phyloP scores from a whole-genome alignment of 2,113 vertebrate genomes.

The Paralichthys olivaceus region DNA sequence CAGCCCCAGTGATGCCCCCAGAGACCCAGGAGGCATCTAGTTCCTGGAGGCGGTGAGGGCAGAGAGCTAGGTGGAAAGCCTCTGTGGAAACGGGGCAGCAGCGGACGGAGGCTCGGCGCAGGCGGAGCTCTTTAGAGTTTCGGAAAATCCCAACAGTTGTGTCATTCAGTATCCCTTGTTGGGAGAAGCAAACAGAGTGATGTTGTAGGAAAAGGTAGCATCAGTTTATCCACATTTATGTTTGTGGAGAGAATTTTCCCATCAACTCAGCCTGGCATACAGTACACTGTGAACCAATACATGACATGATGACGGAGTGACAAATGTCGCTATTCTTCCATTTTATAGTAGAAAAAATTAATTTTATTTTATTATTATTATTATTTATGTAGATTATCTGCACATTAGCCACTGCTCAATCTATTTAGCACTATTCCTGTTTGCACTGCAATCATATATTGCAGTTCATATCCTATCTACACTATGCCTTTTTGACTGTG shows the following conservation, averaged over 20 bases:
- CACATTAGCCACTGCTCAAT: no score
- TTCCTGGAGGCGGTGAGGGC: conserved; percentile 93
- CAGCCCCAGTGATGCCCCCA: conserved; percentile 89
- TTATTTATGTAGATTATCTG: no score
- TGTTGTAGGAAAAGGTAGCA: conserved; percentile 44
- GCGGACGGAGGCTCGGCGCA: conserved; percentile 89
- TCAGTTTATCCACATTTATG: conserved; percentile 33
- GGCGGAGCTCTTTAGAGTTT: conserved; percentile 86
- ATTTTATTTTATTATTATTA: no score
- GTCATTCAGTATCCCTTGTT: conserved; percentile 91
- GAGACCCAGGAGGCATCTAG: conserved; percentile 91
- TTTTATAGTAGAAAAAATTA: no score
- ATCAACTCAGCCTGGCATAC: conserved; percentile 11
- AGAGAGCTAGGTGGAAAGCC: conserved; percentile 90
- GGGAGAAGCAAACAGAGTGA: conserved; percentile 52
- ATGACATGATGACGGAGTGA: conserved; percentile 4
- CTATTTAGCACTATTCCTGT: no score
- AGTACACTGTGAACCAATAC: conserved; percentile 2
- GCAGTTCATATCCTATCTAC: no score
- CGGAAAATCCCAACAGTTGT: conserved; percentile 92
- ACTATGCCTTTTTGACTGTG: no score
- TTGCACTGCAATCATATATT: no score
- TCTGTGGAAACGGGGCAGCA: conserved; percentile 89
- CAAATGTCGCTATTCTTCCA: neutral
- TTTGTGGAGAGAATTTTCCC: conserved; percentile 31